Percentiles rank a stretch among this genome's conserved stretches.
Evolutionary conservation across 1,140 invertebrate species (phyloP).

Genomic region (Monomorium pharaonis): DNA sequence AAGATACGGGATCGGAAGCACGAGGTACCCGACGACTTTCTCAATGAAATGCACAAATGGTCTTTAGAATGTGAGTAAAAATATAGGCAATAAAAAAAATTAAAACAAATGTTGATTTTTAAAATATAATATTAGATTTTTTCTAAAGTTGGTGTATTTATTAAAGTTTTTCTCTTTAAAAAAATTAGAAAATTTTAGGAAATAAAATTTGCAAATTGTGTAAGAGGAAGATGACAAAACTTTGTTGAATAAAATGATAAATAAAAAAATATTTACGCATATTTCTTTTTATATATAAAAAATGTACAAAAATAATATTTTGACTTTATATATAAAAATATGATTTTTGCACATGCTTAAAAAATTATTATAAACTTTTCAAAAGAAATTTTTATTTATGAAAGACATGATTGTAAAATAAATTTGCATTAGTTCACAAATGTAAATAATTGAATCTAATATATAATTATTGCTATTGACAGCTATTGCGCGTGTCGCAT

Average conservation of each 20-base stretch:
- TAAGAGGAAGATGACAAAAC: neutral
- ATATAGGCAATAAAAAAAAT: neutral
- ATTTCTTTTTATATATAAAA: too few relatives aligned
- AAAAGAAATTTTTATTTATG: neutral
- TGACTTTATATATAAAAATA: neutral
- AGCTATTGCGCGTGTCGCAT: slow-evolving; percentile 93
- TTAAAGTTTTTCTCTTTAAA: neutral
- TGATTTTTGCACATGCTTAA: neutral
- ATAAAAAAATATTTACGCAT: neutral
- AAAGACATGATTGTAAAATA: neutral
- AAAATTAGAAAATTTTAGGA: neutral
- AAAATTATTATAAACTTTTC: neutral
- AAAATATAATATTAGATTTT: neutral
- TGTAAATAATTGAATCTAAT: slow-evolving; percentile 11
- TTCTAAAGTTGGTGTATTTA: neutral
- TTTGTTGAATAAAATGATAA: neutral
- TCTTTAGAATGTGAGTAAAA: slow-evolving; percentile 91
- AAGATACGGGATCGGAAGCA: slow-evolving; percentile 88
- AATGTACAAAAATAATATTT: too few relatives aligned
- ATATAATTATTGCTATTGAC: slow-evolving; percentile 42
- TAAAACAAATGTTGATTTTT: neutral
- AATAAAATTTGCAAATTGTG: neutral
- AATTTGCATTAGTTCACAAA: neutral
- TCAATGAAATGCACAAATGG: slow-evolving; percentile 95
- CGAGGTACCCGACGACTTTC: slow-evolving; percentile 91